Evolutionary conservation across 2,113 vertebrate species (phyloP), one percentile per base, ranked within the genome.

Genomic region (Numenius arquata): DNA sequence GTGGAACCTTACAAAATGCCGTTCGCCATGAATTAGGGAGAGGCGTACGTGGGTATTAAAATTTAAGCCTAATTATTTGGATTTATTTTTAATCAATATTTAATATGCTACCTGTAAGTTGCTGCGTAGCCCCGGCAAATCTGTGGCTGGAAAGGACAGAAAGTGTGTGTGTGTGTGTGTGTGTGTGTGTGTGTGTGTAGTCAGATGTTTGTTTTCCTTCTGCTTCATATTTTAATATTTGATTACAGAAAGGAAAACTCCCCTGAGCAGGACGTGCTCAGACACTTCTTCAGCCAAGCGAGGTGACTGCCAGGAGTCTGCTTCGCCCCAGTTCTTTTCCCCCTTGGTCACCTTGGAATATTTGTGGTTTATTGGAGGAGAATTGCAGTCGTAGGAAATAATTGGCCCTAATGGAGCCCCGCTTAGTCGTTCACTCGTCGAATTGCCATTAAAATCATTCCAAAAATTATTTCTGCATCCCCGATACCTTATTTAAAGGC

Each of bases 21-120:
- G 2, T 16, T 78, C 41, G 0, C 43, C 56, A 61, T 85, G 89
- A 95, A 93, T 97, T 91, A 87, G 2, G 32, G 86, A 43, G 91
- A 74, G 71, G 75, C 3, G 14, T 48, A 72, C 73, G 5, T 1
- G 48, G 84, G 15, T 82, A 85, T 95, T 95, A 92, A 82, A 81
- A 89, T 68, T 78, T 63, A 89, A 87, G 84, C 84, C 56, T 85
- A 76, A 91, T 96, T 95, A 89, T 95, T 92, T 63, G 84, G 91
- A 78, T 95, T 96, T 92, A 63, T 92, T 90, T 92, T 78, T 61
- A 68, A 94, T 95, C 95, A 95, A 92, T 96, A 92, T 97, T 95
- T 92, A 78, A 92, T 87, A 40, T 0, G 1, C 58, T 77, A 82
- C 93, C 95, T 95, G 21, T 67, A 91, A 68, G 61, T 87, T 92